Conservation (phyloP, 2,113 vertebrate genomes). For the Platysteira castanea region DNA sequence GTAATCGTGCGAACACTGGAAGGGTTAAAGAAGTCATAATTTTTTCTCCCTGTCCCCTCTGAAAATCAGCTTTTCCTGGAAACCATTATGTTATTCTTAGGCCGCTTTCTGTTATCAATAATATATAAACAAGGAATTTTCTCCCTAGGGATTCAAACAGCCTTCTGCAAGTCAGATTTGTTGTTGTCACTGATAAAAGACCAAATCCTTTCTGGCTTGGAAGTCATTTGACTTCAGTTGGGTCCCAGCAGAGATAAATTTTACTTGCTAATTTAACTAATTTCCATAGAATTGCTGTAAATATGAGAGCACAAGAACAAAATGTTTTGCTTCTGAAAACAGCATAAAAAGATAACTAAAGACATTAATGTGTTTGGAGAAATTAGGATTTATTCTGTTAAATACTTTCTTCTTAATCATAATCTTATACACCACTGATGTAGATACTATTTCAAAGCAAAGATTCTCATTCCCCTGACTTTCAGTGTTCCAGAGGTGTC, state of each 20-base stretch:
- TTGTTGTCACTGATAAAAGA: not conserved
- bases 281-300: not conserved
- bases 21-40: not conserved
- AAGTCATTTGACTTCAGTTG: not conserved
- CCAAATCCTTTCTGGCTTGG: not conserved
- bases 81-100: not conserved
- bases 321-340: not conserved
- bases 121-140: not conserved
- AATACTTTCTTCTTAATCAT: not conserved
- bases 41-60: not conserved
- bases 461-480: not conserved
- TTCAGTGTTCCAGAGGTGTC: not conserved
- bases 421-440: not conserved
- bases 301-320: not conserved
- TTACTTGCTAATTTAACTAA: not conserved
- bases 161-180: not conserved
- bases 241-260: not conserved
- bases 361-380: not conserved
- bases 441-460: not conserved
- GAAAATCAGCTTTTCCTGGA: constrained; percentile 29
- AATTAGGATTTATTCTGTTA: not conserved
- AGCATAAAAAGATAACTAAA: not conserved
- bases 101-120: not conserved
- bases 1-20: not conserved
- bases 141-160: not conserved